phyloP scores from a whole-genome alignment of 2,113 vertebrate genomes.

The Hylia prasina region DNA sequence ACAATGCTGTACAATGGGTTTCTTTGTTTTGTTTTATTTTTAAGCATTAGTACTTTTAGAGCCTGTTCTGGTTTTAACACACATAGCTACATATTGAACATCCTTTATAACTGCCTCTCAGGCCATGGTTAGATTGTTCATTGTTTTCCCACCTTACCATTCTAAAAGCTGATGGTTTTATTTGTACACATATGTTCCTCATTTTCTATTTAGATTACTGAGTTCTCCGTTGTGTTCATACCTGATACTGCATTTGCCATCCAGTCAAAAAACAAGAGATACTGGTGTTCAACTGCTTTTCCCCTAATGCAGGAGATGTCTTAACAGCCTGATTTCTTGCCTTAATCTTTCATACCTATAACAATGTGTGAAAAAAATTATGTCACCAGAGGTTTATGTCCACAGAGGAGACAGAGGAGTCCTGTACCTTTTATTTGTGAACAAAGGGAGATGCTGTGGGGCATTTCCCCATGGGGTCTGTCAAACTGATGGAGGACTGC shows the following conservation, averaged over 20 bases:
- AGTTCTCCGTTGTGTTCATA: background rate
- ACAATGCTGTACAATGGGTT: background rate
- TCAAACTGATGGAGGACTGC: background rate
- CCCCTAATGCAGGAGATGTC: background rate
- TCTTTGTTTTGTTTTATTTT: background rate
- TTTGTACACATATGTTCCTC: background rate
- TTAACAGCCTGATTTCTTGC: background rate
- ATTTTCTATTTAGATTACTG: background rate
- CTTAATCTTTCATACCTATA: background rate
- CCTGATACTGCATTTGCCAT: background rate
- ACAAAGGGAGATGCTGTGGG: background rate
- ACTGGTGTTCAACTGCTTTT: background rate
- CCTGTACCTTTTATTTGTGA: background rate
- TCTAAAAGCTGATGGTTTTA: background rate
- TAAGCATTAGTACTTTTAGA: background rate
- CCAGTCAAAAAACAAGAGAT: background rate
- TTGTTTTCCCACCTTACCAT: background rate
- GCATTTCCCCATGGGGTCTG: background rate
- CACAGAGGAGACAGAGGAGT: background rate
- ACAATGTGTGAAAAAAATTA: background rate
- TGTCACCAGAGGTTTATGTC: background rate
- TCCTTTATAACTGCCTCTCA: background rate
- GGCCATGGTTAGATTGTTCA: background rate
- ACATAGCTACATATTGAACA: background rate
- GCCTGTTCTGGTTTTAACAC: background rate